These are phyloP conservation scores for Arrhopalites spinosus DNA, from an alignment of 2,888 invertebrate species.

Conservation along the genomic window DNA sequence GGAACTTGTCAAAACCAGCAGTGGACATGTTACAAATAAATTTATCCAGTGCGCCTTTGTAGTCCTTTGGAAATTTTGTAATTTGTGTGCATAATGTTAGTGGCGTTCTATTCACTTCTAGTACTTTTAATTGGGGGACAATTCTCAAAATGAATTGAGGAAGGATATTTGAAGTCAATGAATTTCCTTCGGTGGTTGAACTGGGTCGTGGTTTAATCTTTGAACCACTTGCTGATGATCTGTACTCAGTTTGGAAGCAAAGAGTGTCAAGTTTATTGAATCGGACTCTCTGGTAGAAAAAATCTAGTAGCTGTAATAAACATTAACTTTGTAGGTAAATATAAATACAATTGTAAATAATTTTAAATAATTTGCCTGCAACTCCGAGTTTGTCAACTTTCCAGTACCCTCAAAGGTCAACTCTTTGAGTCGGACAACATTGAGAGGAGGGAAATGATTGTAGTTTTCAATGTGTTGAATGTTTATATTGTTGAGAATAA, in stretches of 20 bases:
- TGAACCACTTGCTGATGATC: not conserved
- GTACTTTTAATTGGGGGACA: not conserved
- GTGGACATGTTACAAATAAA: not conserved
- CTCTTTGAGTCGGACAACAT: not conserved
- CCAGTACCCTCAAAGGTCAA: not conserved
- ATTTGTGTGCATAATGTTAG: not conserved
- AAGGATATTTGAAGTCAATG: not conserved
- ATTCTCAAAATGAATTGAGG: not conserved
- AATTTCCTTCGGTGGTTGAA: not conserved
- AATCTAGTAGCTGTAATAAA: constrained; percentile 8
- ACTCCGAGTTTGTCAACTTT: not conserved
- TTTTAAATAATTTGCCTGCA: not conserved
- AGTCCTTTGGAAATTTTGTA: not conserved
- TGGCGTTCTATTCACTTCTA: constrained; percentile 2
- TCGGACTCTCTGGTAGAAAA: not conserved
- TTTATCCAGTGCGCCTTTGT: not conserved
- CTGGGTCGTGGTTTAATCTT: not conserved
- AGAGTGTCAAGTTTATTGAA: not conserved
- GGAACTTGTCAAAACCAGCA: not conserved
- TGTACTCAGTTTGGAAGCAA: not conserved
- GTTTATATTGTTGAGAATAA: not conserved
- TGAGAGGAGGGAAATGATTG: not conserved
- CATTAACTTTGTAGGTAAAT: not conserved
- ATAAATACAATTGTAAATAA: not conserved
- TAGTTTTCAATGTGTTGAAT: constrained; percentile 9